phyloP scores from a whole-genome alignment of 2,888 invertebrate species.

The Caenorhabditis sinica region DNA sequence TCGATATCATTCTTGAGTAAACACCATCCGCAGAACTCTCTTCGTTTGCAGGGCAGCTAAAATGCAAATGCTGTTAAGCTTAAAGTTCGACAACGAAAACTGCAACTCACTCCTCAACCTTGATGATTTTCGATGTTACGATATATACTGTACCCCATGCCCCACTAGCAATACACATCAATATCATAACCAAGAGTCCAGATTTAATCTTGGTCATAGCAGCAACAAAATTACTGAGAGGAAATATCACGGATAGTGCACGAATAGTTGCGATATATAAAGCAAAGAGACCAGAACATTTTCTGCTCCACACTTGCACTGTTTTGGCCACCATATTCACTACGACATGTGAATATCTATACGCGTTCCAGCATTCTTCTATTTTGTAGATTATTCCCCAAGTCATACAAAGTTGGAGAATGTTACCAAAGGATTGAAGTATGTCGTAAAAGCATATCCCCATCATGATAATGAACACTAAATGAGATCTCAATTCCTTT shows the following conservation, averaged over 20 bases:
- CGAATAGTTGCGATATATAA: background rate
- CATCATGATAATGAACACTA: slow-evolving; percentile 6
- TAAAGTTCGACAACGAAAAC: too few species aligned
- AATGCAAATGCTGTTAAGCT: too few species aligned
- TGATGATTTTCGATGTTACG: too few species aligned
- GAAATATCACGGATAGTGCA: background rate
- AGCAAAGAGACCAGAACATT: background rate
- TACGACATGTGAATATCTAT: slow-evolving; percentile 2
- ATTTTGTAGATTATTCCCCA: background rate
- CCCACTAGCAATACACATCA: background rate
- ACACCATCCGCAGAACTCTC: too few species aligned
- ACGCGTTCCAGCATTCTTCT: background rate
- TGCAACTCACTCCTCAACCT: too few species aligned
- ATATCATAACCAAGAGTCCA: background rate
- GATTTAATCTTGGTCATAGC: background rate
- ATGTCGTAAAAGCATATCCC: slow-evolving; percentile 9
- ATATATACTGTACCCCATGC: background rate
- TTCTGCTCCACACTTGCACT: background rate
- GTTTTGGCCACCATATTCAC: background rate
- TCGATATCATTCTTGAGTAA: too few species aligned
- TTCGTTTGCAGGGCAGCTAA: too few species aligned
- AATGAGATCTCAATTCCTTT: background rate
- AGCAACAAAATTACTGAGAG: background rate
- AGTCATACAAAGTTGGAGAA: background rate
- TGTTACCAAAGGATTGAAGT: background rate